Base-by-base conservation (phyloP, 2,797 vertebrate species). In the Myotis daubentonii region DNA sequence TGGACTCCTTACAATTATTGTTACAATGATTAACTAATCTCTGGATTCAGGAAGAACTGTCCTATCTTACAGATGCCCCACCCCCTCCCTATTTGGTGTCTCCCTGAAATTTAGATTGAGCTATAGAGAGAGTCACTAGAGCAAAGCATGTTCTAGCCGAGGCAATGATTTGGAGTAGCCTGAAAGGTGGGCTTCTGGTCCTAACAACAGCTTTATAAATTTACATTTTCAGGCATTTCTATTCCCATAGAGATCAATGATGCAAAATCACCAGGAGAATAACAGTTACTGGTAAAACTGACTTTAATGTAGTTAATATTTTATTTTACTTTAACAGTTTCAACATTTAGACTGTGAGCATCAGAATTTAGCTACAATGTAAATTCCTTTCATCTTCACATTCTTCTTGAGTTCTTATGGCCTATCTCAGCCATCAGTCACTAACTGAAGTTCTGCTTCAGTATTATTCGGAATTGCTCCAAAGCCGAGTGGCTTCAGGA, bases 291-390 rank as follows among this genome's bases (percentile, higher is more conserved):
- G 33, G 55, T n/a, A 74, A 89, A 84, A 90, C n/a, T 47, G 19
- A 86, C 3, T 92, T 78, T 57, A 55, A 8, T 33, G 41, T 41
- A 75, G 68, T 86, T 76, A 75, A 41, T 44, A 41, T 93, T 94
- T 80, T 80, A 57, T 78, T 95, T 96, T 91, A 51, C 16, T 93
- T 85, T 81, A 68, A 78, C 62, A 70, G 19, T 83, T 81, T 94
- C 82, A 75, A 16, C 3, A 28, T 86, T 78, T 57, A 72, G 71
- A 53, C 16, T 53, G 7, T 66, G 51, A 87, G 71, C 53, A 7
- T 68, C 70, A 90, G 66, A 65, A 85, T 95, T 44, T 74, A 53
- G 3, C 62, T 22, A 72, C 13, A 22, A 36, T 30, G 11, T 44
- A 33, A 41, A 60, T 66, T 41, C 62, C 13, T 95, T 81, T 16